Evolutionary conservation across 2,888 invertebrate species (phyloP).

Genomic region (Temnothorax rugatulus): DNA sequence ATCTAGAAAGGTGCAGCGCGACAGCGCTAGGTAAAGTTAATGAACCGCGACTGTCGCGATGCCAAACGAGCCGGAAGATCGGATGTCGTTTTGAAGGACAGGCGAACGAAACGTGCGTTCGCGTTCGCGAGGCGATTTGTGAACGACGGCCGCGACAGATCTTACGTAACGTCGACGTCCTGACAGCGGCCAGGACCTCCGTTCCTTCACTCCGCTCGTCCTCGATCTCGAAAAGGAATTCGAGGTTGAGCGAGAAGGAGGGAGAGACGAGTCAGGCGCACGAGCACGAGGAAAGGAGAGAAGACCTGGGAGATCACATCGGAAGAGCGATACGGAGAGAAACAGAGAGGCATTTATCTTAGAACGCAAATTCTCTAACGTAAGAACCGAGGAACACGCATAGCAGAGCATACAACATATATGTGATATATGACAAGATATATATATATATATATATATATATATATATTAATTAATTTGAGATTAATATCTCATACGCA

Average conservation of each 20-base stretch:
- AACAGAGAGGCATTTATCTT: slow-evolving; percentile 20
- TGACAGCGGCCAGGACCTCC: slow-evolving; percentile 59
- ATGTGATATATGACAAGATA: background rate
- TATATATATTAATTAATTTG: background rate
- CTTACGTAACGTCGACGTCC: slow-evolving; percentile 69
- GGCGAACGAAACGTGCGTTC: slow-evolving; percentile 7
- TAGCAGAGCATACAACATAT: background rate
- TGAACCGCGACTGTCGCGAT: slow-evolving; percentile 36
- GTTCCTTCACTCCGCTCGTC: slow-evolving; percentile 56
- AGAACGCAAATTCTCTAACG: background rate
- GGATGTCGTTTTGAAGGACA: slow-evolving; percentile 32
- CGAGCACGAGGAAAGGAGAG: slow-evolving; percentile 41
- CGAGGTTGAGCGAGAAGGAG: slow-evolving; percentile 71
- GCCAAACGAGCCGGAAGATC: slow-evolving; percentile 34
- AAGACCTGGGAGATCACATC: background rate
- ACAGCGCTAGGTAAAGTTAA: slow-evolving; percentile 21
- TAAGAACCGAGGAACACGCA: no score
- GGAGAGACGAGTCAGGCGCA: slow-evolving; percentile 48
- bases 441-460: no score
- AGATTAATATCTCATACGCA: background rate
- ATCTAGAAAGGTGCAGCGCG: slow-evolving; percentile 1
- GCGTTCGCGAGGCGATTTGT: slow-evolving; percentile 53
- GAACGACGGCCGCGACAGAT: slow-evolving; percentile 54
- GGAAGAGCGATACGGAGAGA: slow-evolving; percentile 17
- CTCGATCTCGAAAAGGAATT: slow-evolving; percentile 67